Conservation (phyloP, 1,140 invertebrate genomes). For the Micrasema minimum region DNA sequence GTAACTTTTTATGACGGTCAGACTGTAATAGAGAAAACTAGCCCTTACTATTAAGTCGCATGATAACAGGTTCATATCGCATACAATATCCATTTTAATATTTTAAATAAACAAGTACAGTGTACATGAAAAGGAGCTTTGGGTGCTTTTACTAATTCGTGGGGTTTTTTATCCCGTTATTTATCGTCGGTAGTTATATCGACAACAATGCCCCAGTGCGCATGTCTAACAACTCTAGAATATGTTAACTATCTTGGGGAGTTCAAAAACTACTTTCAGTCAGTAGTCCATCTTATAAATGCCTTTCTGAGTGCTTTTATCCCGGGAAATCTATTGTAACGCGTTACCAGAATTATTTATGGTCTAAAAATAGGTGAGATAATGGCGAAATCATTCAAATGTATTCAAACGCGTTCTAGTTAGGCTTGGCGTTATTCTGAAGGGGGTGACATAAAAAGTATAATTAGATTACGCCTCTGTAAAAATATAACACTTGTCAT, state of each 20-base stretch:
- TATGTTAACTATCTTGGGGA: conserved; percentile 45
- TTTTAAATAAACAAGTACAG: conserved; percentile 52
- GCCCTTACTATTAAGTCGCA: conserved; percentile 24
- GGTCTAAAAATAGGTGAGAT: conserved; percentile 21
- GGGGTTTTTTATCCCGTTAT: conserved; percentile 53
- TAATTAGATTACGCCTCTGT: conserved; percentile 8
- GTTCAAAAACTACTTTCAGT: conserved; percentile 30
- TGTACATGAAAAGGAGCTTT: conserved; percentile 23
- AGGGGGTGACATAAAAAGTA: conserved; percentile 11
- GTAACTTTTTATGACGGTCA: neutral
- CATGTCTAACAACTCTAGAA: conserved; percentile 51
- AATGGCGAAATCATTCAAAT: conserved; percentile 36
- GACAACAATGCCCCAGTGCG: conserved; percentile 48
- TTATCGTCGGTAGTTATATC: conserved; percentile 51
- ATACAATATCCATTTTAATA: conserved; percentile 47
- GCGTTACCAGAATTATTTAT: conserved; percentile 27
- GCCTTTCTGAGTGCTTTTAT: conserved; percentile 50
- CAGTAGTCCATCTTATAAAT: conserved; percentile 47
- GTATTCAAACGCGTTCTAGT: conserved; percentile 23
- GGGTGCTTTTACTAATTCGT: conserved; percentile 54
- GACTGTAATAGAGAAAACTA: conserved; percentile 15
- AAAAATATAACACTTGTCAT: too few relatives aligned
- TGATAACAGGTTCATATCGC: conserved; percentile 50
- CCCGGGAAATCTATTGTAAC: conserved; percentile 41
- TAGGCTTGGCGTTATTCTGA: neutral